Base-by-base conservation (phyloP, 1,140 invertebrate genomes). In the Arion vulgaris region DNA sequence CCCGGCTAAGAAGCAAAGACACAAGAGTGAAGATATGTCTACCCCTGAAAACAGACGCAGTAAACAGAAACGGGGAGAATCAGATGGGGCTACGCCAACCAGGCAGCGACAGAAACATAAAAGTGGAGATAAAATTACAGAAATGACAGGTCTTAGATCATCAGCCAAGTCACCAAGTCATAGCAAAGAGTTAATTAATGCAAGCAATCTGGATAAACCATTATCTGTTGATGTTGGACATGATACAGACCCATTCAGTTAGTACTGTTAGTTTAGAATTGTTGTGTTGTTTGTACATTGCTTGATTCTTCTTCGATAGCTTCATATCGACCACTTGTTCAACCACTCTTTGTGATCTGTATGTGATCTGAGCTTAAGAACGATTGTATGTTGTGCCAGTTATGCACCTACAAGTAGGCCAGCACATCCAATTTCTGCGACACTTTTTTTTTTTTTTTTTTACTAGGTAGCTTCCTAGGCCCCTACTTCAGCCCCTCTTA, bases 211-310 rank as follows among this genome's bases (percentile, higher is more conserved):
- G 41, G 80, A 81, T 32, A 38, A 73, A 36, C 80, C 80, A 15
- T 41, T 81, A 34, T 81, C 80, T 41, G 80, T 81, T 11, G 80
- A 81, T 74, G 80, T 81, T 53, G 80, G 71, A 13, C 19, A 45
- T 4, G 78, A 69, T 38, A 53, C 51, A 28, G 76, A 78, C 13
- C 76, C 76, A 13, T 45, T 78, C 26, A 68, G 76, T 68, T 19
- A 41, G 51, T 11, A 76, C 19, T 53, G 74, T 4, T 49, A 32
- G 7, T 19, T 74, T 39, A 69, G 13, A 9, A 45, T 5, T 45
- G 41, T 45, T 45, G 5, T 45, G 5, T 45, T 45, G 41, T 45
- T n/a, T n/a, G n/a, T n/a, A n/a, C n/a, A n/a, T n/a, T n/a, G n/a
- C n/a, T n/a, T n/a, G n/a, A n/a, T n/a, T n/a, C n/a, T n/a, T 53